phyloP scores from a whole-genome alignment of 2,888 invertebrate species.

The Drosophila neonasuta region DNA sequence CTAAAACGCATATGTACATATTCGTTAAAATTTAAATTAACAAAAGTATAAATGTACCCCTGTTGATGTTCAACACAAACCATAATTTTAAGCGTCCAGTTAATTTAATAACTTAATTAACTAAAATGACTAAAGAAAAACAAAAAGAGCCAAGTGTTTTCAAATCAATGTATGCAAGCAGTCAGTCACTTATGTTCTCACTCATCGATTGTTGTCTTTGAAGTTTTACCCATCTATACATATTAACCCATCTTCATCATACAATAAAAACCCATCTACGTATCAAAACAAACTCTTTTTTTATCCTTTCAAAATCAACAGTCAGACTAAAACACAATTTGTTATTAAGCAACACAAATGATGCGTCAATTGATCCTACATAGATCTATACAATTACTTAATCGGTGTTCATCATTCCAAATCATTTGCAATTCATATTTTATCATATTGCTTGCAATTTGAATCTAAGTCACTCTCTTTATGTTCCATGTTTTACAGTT shows the following conservation, averaged over 20 bases:
- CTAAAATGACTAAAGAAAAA: conserved; percentile 27
- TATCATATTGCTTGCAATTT: conserved; percentile 31
- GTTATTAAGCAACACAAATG: conserved; percentile 15
- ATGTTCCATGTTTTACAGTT: not conserved
- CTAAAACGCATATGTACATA: conserved; percentile 29
- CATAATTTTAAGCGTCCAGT: conserved; percentile 45
- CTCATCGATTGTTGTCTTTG: conserved; percentile 76
- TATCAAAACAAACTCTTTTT: conserved; percentile 13
- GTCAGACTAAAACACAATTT: conserved; percentile 18
- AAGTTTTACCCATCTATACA: conserved; percentile 70
- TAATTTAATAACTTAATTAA: conserved; percentile 23
- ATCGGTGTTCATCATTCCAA: conserved; percentile 53
- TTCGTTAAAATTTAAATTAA: conserved; percentile 39
- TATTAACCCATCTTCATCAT: conserved; percentile 40
- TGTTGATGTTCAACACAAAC: conserved; percentile 37
- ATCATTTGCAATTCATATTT: conserved; percentile 13
- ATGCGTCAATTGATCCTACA: conserved; percentile 1
- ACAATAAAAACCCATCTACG: conserved; percentile 1
- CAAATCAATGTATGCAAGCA: conserved; percentile 48
- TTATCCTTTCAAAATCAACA: conserved; percentile 12
- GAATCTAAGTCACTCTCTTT: not conserved
- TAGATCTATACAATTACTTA: conserved; percentile 17
- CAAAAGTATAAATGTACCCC: conserved; percentile 45
- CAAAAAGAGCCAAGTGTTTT: conserved; percentile 30
- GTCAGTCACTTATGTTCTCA: conserved; percentile 71